phyloP scores from a whole-genome alignment of 2,888 invertebrate genomes.

The Rhagium mordax region DNA sequence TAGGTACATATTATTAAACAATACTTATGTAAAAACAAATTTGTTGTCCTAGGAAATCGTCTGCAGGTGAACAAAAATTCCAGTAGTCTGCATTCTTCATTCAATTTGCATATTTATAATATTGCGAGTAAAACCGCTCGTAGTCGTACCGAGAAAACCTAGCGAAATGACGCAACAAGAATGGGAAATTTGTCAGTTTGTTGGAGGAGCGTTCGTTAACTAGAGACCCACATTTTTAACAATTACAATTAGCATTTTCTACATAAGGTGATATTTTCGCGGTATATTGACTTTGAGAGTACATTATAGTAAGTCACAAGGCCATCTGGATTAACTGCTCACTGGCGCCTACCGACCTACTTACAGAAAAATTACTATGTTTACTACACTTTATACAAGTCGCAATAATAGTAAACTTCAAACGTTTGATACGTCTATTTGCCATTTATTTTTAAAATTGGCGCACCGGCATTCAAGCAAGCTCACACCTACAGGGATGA shows the following conservation, averaged over 20 bases:
- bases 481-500: neutral
- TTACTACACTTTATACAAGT: slow-evolving; percentile 22
- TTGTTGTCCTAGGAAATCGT: neutral
- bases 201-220: slow-evolving; percentile 36
- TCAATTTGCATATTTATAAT: slow-evolving; percentile 17
- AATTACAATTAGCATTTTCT: slow-evolving; percentile 47
- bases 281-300: slow-evolving; percentile 57
- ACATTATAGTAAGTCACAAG: slow-evolving; percentile 57
- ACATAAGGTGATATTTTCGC: slow-evolving; percentile 56
- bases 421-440: neutral
- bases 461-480: neutral
- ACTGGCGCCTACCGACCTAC: slow-evolving; percentile 59
- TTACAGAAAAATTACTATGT: slow-evolving; percentile 49
- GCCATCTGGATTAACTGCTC: slow-evolving; percentile 57
- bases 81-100: neutral
- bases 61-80: slow-evolving; percentile 10
- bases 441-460: neutral
- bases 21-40: neutral
- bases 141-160: slow-evolving; percentile 12
- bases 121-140: neutral
- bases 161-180: slow-evolving; percentile 40
- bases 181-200: slow-evolving; percentile 35
- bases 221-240: slow-evolving; percentile 47
- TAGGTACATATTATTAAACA: neutral
- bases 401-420: slow-evolving; percentile 19